Percentiles rank a stretch among this genome's conserved stretches.
phyloP scores from a whole-genome alignment of 1,140 invertebrate genomes.

The Onthophagus taurus region DNA sequence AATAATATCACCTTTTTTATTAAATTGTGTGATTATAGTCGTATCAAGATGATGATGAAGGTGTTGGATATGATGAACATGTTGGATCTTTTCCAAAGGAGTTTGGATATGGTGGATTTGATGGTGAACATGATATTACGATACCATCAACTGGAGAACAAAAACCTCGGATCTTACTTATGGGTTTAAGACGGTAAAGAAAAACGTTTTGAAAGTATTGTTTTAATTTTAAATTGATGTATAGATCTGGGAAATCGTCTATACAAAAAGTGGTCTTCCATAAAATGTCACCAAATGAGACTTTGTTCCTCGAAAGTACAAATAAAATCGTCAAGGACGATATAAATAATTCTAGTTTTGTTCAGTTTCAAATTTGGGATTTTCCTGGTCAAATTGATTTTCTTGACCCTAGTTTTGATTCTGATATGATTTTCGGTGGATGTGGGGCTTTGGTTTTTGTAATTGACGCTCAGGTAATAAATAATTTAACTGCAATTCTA shows the following conservation, averaged over 20 bases:
- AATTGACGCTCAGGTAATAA: conserved; percentile 93
- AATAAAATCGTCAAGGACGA: conserved; percentile 98
- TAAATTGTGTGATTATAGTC: conserved; percentile 38
- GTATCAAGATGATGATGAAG: conserved; percentile 56
- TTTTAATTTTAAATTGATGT: conserved; percentile 15
- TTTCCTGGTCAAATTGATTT: conserved; percentile 98
- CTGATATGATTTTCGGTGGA: conserved; percentile 88
- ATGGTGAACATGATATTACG: conserved; percentile 48
- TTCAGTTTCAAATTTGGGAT: conserved; percentile 99
- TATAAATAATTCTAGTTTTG: conserved; percentile 94
- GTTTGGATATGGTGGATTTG: conserved; percentile 84
- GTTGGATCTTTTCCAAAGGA: conserved; percentile 82
- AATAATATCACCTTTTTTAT: background rate
- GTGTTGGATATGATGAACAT: conserved; percentile 37
- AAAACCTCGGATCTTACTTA: conserved; percentile 88
- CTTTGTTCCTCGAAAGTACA: conserved; percentile 96
- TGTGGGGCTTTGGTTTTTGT: conserved; percentile 97
- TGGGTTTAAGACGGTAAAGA: conserved; percentile 82
- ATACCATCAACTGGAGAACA: conserved; percentile 54
- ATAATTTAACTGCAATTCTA: background rate
- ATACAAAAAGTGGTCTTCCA: conserved; percentile 99
- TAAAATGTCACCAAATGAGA: conserved; percentile 99
- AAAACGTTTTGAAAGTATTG: background rate
- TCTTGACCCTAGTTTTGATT: conserved; percentile 92
- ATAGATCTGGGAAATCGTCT: conserved; percentile 98